These are phyloP conservation scores for Teleogryllus occipitalis DNA, from an alignment of 1,140 invertebrate genomes.

Conservation along the genomic window DNA sequence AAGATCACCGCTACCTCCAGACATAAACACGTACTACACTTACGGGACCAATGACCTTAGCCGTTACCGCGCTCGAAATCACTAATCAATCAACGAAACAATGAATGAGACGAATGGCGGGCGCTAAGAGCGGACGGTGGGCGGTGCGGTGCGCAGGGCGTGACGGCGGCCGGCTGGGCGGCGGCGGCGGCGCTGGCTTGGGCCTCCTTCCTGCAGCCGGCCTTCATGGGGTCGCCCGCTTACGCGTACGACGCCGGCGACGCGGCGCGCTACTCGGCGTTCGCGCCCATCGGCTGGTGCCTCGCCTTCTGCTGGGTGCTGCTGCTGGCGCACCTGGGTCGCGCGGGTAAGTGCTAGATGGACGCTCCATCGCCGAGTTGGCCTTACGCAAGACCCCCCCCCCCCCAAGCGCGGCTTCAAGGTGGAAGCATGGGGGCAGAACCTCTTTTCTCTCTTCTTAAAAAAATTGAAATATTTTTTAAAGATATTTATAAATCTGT, in stretches of 20 bases:
- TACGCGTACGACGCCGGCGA: conserved; percentile 56
- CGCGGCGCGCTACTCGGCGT: conserved; percentile 59
- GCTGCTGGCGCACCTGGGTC: conserved; percentile 50
- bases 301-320: conserved; percentile 56
- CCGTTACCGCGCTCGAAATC: too few species aligned
- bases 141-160: background rate
- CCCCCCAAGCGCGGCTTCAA: too few species aligned
- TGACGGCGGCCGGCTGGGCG: conserved; percentile 35
- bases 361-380: background rate
- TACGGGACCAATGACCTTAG: too few species aligned
- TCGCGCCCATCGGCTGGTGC: conserved; percentile 63
- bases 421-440: too few species aligned
- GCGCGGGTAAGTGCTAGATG: conserved; percentile 33
- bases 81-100: too few species aligned
- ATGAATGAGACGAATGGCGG: too few species aligned
- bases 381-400: background rate
- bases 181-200: conserved; percentile 40
- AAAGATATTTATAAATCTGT: too few species aligned
- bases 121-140: too few species aligned
- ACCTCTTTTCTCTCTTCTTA: too few species aligned
- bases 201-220: conserved; percentile 49
- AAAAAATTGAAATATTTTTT: too few species aligned
- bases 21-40: too few species aligned
- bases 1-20: too few species aligned
- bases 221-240: conserved; percentile 54